Evolutionary conservation across 2,888 invertebrate genomes (phyloP).

Genomic region (Chrysomela aeneicollis): DNA sequence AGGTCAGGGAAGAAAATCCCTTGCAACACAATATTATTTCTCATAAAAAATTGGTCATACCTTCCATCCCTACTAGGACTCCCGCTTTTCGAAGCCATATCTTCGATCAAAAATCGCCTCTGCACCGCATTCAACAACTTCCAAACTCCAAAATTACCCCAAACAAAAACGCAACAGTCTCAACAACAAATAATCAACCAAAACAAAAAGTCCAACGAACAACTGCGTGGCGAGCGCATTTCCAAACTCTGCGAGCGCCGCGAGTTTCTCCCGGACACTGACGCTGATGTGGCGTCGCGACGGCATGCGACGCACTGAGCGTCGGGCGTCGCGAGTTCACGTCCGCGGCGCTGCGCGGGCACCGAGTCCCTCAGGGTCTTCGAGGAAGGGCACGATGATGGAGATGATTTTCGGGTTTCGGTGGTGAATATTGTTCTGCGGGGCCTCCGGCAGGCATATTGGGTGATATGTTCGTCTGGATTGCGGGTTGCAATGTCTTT

Average conservation of each 20-base stretch:
- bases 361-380: slow-evolving; percentile 31
- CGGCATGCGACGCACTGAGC: slow-evolving; percentile 21
- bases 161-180: background rate
- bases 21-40: background rate
- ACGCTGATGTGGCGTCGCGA: slow-evolving; percentile 17
- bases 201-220: background rate
- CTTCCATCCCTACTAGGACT: slow-evolving; percentile 16
- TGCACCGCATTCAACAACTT: background rate
- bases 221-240: too few species aligned
- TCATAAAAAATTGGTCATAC: slow-evolving; percentile 1
- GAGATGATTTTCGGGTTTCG: slow-evolving; percentile 30
- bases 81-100: slow-evolving; percentile 17
- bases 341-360: slow-evolving; percentile 30
- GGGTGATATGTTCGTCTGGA: background rate
- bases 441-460: background rate
- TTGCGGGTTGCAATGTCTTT: too few species aligned
- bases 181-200: background rate
- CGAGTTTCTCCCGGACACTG: background rate
- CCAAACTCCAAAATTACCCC: background rate
- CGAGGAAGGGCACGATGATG: slow-evolving; percentile 28
- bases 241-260: background rate
- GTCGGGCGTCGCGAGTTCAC: slow-evolving; percentile 25
- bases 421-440: background rate
- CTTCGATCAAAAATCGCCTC: background rate
- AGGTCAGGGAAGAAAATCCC: background rate